phyloP scores from a whole-genome alignment of 2,113 vertebrate genomes.

The Sphaerodactylus townsendi region DNA sequence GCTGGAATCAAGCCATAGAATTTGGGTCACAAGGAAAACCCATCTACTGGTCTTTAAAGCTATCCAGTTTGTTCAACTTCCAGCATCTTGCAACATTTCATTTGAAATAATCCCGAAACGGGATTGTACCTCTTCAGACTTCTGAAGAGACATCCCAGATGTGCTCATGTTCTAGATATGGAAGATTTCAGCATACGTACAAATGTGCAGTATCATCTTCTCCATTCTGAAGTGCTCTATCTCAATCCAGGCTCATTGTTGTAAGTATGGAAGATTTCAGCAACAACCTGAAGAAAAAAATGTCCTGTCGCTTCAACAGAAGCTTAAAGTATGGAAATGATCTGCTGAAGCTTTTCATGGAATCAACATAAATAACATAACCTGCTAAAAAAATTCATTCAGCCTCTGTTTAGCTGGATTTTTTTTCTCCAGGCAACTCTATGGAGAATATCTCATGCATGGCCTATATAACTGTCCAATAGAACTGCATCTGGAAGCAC shows the following conservation, averaged over 20 bases:
- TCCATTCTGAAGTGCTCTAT: neutral
- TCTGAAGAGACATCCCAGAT: neutral
- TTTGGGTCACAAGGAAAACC: neutral
- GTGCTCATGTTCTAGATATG: neutral
- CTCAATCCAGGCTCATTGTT: neutral
- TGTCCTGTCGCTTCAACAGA: too few species aligned
- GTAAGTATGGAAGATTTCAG: slow-evolving; percentile 25
- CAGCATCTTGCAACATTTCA: neutral
- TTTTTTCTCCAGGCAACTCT: too few species aligned
- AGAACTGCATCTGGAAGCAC: too few species aligned
- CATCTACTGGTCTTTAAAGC: neutral
- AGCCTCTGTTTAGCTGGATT: too few species aligned
- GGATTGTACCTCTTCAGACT: neutral
- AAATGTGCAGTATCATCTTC: neutral
- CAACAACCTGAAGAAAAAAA: neutral
- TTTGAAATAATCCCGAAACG: neutral
- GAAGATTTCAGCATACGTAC: neutral
- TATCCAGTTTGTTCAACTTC: neutral
- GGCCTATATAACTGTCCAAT: too few species aligned
- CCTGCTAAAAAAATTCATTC: too few species aligned
- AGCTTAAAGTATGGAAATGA: too few species aligned
- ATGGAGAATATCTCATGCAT: too few species aligned
- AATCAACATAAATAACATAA: rapidly evolving
- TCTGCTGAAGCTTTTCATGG: too few species aligned
- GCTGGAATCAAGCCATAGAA: too few species aligned